Percentiles rank a stretch among this genome's conserved stretches.
Conservation (phyloP, 1,140 invertebrate species). For the Leptopilina boulardi region DNA sequence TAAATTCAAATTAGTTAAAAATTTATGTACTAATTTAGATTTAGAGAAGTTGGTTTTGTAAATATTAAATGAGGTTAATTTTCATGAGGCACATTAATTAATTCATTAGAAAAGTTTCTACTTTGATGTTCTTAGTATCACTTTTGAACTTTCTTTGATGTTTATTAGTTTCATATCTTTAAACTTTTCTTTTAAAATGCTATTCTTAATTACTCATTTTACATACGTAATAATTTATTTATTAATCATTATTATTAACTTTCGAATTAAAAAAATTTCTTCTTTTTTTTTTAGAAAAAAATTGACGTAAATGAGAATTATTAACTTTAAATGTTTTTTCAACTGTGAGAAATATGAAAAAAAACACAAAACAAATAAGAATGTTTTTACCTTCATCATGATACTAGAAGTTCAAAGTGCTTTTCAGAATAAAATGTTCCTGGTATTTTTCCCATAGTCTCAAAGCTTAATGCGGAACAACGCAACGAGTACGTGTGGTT, state of each 20-base stretch:
- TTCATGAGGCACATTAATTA: not conserved
- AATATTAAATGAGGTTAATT: not conserved
- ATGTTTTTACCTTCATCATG: constrained; percentile 1
- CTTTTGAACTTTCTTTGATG: not conserved
- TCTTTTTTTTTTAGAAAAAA: not conserved
- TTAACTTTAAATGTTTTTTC: not conserved
- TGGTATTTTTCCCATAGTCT: not conserved
- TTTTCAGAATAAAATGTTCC: not conserved
- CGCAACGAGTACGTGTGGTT: constrained; percentile 6
- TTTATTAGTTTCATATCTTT: not conserved
- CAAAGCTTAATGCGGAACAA: constrained; percentile 7
- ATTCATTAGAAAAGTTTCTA: not conserved
- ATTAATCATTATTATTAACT: no score
- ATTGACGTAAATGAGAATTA: not conserved
- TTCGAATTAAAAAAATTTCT: no score
- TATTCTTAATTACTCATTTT: no score
- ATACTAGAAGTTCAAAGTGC: not conserved
- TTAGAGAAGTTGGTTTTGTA: no score
- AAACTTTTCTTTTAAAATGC: not conserved
- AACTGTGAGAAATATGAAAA: not conserved
- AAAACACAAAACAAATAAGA: constrained; percentile 5
- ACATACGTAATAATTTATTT: no score
- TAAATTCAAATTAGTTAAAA: no score
- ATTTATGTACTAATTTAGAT: no score
- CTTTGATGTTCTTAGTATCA: not conserved